Conservation (phyloP, 2,113 vertebrate species). For the Ondatra zibethicus region DNA sequence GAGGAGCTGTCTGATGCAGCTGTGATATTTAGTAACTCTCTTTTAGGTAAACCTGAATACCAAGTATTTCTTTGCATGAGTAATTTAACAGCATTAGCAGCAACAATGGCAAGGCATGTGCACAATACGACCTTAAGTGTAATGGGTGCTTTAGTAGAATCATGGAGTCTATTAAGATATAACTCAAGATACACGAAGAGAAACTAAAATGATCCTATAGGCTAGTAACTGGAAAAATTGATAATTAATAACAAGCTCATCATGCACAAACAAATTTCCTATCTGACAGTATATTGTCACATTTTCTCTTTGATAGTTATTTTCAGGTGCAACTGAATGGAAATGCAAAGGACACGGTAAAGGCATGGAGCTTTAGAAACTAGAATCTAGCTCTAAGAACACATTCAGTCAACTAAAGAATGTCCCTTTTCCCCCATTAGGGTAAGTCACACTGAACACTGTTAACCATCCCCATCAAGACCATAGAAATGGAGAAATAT, state of each 20-base stretch:
- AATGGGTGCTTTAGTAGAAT: not conserved
- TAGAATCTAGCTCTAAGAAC: no score
- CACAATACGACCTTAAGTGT: not conserved
- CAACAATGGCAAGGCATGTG: not conserved
- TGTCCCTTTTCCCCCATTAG: not conserved
- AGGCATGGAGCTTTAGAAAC: not conserved
- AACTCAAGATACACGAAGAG: no score
- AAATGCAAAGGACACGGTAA: no score
- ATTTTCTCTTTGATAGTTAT: not conserved
- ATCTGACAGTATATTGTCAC: not conserved
- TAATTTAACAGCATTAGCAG: not conserved
- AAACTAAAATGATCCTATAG: not conserved
- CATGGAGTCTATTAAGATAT: not conserved
- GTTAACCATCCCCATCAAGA: no score
- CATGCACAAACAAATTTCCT: not conserved
- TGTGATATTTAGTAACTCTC: conserved; percentile 38
- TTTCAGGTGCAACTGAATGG: not conserved
- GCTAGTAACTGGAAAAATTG: not conserved
- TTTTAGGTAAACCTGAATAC: not conserved
- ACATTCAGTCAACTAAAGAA: no score
- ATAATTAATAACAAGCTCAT: not conserved
- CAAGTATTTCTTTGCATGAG: not conserved
- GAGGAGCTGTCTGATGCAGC: not conserved
- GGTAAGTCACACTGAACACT: no score
- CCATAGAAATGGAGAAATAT: not conserved